Conservation (phyloP, 2,797 vertebrate genomes). For the Limnodromus scolopaceus region DNA sequence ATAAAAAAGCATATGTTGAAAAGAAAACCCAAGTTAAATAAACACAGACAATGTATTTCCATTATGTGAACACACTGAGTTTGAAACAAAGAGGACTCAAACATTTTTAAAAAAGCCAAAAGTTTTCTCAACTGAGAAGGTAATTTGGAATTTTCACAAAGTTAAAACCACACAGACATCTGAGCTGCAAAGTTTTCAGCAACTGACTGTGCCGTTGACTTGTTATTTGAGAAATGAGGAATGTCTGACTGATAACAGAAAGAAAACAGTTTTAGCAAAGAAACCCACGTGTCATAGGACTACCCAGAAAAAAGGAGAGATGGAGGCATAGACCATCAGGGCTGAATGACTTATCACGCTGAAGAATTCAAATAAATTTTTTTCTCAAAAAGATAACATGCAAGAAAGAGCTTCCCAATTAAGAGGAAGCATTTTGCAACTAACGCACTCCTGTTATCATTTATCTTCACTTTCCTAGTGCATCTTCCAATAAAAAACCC, state of each 20-base stretch:
- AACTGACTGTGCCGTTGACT: not conserved
- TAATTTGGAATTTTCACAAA: not conserved
- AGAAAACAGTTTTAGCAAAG: not conserved
- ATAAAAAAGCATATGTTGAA: not conserved
- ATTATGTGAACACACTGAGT: not conserved
- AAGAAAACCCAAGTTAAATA: not conserved
- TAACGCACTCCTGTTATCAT: not conserved
- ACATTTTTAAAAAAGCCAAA: not conserved
- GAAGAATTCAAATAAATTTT: not conserved
- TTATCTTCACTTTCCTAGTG: not conserved
- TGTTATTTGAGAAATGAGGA: not conserved
- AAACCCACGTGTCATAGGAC: not conserved
- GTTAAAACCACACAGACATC: not conserved
- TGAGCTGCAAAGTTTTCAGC: not conserved
- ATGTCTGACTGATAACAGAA: not conserved
- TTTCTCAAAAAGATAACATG: not conserved
- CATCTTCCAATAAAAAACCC: not conserved
- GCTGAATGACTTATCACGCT: not conserved
- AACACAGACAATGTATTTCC: not conserved
- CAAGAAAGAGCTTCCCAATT: not conserved
- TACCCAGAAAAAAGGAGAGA: not conserved
- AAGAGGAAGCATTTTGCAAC: not conserved
- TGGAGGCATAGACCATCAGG: not conserved
- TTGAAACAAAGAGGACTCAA: not conserved
- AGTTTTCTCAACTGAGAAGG: rapidly evolving